phyloP scores from a whole-genome alignment of 2,888 invertebrate genomes.

The Papilio elwesi region DNA sequence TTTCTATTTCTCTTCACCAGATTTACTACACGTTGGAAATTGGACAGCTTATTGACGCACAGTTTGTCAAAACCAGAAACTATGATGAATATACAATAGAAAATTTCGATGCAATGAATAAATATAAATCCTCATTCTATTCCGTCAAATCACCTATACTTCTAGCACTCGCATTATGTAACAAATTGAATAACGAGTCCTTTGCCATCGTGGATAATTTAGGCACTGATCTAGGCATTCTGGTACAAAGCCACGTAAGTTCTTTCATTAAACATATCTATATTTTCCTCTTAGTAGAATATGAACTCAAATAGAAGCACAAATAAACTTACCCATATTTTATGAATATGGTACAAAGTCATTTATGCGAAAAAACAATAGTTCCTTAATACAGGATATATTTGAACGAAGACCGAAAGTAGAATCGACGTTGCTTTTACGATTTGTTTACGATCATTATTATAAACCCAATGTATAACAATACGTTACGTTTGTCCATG shows the following conservation, averaged over 20 bases:
- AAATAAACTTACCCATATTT: too few species aligned
- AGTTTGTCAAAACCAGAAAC: constrained; percentile 18
- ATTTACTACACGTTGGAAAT: constrained; percentile 33
- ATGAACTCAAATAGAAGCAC: background rate
- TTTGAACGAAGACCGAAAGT: too few species aligned
- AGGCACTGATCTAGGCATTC: constrained; percentile 19
- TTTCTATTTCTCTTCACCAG: background rate
- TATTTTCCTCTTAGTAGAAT: background rate
- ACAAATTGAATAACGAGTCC: constrained; percentile 7
- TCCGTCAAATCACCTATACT: constrained; percentile 43
- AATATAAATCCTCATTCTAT: constrained; percentile 43
- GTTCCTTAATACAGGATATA: too few species aligned
- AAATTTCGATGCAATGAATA: constrained; percentile 24
- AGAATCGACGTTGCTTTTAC: too few species aligned
- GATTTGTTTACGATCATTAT: too few species aligned
- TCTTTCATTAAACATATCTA: background rate
- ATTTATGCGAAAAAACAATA: too few species aligned
- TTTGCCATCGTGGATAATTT: constrained; percentile 18
- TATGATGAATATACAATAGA: constrained; percentile 35
- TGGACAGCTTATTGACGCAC: constrained; percentile 20
- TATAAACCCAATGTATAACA: too few species aligned
- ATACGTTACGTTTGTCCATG: too few species aligned
- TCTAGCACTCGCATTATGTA: constrained; percentile 14
- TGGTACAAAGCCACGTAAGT: constrained; percentile 29
- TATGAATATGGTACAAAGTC: too few species aligned